Base-by-base conservation (phyloP, 1,140 invertebrate species). In the Lepidurus couesii region DNA sequence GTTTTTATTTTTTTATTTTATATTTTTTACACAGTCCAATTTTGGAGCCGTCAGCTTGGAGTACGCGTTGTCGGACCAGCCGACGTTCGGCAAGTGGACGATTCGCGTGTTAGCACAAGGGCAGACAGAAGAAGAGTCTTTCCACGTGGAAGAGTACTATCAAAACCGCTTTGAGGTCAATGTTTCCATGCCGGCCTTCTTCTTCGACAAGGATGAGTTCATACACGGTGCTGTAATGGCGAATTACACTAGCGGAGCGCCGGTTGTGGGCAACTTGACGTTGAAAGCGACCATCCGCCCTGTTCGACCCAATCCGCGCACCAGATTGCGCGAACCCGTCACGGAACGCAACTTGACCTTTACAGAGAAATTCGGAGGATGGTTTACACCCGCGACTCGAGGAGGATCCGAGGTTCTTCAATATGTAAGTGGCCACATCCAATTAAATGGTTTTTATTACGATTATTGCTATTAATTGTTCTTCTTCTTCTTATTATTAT, bases 121-220 rank as follows among this genome's bases (percentile, higher is more conserved):
- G 43, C 93, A 96, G 85, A 86, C 93, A 73, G 93, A 96, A 84
- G 93, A 95, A 83, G 90, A 93, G 74, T 89, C 88, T 10, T 97
- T 98, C 84, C 84, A 90, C 5, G 95, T 98, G 0, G 95, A 98
- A 85, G 95, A 98, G 86, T 98, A 96, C 85, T 97, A 97, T 87
- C 95, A 96, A 84, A 94, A 93, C 0, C 87, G 93, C 79, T 95
- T 93, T 82, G 93, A 95, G 86, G 95, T 98, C 0, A 98, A 98
- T 85, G 95, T 98, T 0, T 97, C 95, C 0, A 95, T 97, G 90
- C 93, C 95, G 0, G 92, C 95, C 1, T 97, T 96, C 83, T 93
- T 98, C 84, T 92, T 96, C 83, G 92, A 93, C 80, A 92, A 91
- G 16, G 93, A 95, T 82, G 89, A 87, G 5, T 95, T 88, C 82